Evolutionary conservation across 1,140 invertebrate genomes (phyloP).

Genomic region (Diabrotica undecimpunctata): DNA sequence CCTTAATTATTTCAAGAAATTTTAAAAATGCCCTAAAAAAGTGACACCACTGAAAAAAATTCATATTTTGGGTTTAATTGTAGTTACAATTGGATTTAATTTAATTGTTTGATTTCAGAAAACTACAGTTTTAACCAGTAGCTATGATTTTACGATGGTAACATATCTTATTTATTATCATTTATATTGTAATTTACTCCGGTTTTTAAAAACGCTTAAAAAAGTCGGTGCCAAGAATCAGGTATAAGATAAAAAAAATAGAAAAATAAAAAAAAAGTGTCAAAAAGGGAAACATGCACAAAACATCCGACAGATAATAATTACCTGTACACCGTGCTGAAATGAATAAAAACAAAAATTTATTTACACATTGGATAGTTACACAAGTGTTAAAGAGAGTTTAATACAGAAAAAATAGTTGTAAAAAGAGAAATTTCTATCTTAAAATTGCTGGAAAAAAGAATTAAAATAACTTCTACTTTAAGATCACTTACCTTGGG

Average conservation of each 20-base stretch:
- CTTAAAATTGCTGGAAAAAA: neutral
- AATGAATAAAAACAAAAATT: slow-evolving; percentile 27
- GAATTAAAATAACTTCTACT: neutral
- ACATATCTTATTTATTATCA: too few species aligned
- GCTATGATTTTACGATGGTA: too few species aligned
- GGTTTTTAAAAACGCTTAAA: too few species aligned
- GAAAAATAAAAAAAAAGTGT: slow-evolving; percentile 7
- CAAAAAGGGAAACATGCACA: slow-evolving; percentile 23
- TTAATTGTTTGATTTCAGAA: too few species aligned
- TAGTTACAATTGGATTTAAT: too few species aligned
- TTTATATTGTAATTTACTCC: too few species aligned
- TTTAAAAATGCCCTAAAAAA: too few species aligned
- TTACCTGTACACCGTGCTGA: slow-evolving; percentile 45
- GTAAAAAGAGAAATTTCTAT: neutral
- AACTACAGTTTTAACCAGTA: too few species aligned
- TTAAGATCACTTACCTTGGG: slow-evolving; percentile 72
- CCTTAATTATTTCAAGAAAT: too few species aligned
- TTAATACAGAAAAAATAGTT: neutral
- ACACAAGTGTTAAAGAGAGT: slow-evolving; percentile 2
- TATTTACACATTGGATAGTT: slow-evolving; percentile 10
- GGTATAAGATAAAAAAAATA: neutral
- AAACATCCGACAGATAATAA: slow-evolving; percentile 23
- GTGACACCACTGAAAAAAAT: too few species aligned
- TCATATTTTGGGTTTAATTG: too few species aligned
- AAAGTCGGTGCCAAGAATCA: too few species aligned